Evolutionary conservation across 2,113 vertebrate species (phyloP).

Genomic region (Erythrolamprus reginae): DNA sequence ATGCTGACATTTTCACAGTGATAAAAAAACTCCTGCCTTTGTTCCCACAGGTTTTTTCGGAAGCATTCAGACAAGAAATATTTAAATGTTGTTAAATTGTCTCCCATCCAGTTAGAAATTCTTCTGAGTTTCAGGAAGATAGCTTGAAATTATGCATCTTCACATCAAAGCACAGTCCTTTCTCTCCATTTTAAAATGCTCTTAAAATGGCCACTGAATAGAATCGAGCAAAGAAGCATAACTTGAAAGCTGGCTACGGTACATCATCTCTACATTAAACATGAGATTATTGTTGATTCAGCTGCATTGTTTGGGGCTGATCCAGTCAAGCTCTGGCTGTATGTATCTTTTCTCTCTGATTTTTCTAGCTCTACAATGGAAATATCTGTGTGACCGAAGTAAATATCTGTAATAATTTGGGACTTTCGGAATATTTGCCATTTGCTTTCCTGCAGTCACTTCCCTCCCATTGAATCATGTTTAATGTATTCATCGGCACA

Average conservation of each 20-base stretch:
- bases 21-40: background rate
- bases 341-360: background rate
- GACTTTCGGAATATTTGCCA: background rate
- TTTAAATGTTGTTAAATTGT: background rate
- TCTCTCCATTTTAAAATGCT: background rate
- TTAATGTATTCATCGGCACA: slow-evolving; percentile 47
- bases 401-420: slow-evolving; percentile 26
- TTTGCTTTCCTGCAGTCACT: slow-evolving; percentile 20
- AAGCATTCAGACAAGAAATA: background rate
- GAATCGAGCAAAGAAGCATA: background rate
- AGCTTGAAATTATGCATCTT: background rate
- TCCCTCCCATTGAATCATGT: slow-evolving; percentile 1
- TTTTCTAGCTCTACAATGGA: slow-evolving; percentile 17
- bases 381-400: slow-evolving; percentile 17
- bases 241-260: background rate
- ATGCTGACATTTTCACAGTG: background rate
- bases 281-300: background rate
- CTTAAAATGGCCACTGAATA: background rate
- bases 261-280: background rate
- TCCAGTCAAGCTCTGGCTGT: background rate
- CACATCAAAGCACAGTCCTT: background rate
- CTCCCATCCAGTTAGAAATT: background rate
- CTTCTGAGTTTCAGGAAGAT: background rate
- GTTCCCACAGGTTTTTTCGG: too few species aligned
- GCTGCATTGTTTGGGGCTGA: background rate